Percentiles rank a stretch among this genome's conserved stretches.
Conservation (phyloP, 2,113 vertebrate species). For the Rafetus swinhoei region DNA sequence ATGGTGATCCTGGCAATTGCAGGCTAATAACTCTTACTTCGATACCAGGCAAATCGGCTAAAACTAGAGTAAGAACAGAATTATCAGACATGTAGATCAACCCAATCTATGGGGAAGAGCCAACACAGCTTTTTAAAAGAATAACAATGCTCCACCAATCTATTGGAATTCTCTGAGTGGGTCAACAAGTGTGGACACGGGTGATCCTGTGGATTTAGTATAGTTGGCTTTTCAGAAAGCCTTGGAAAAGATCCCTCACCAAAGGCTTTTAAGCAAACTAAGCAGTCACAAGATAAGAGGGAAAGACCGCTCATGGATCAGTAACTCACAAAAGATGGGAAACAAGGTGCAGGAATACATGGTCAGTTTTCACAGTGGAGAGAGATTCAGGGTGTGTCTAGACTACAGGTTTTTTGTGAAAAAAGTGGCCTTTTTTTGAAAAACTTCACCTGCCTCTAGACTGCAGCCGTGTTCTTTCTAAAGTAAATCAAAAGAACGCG, state of each 20-base stretch:
- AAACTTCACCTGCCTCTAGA: too few relatives aligned
- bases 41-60: neutral
- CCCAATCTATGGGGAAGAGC: neutral
- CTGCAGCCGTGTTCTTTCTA: too few relatives aligned
- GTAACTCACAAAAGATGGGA: neutral
- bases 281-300: neutral
- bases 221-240: neutral
- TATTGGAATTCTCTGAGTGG: neutral
- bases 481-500: too few relatives aligned
- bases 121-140: neutral
- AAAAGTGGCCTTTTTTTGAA: too few relatives aligned
- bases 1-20: neutral
- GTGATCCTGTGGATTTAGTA: neutral
- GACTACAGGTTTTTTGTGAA: too few relatives aligned
- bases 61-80: neutral
- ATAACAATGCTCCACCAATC: neutral
- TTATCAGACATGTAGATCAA: neutral
- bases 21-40: neutral
- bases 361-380: neutral
- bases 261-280: neutral
- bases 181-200: neutral
- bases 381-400: too few relatives aligned
- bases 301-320: neutral
- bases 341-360: neutral
- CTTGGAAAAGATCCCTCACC: neutral